Conservation (phyloP, 1,140 invertebrate genomes). For the Oryzaephilus surinamensis region DNA sequence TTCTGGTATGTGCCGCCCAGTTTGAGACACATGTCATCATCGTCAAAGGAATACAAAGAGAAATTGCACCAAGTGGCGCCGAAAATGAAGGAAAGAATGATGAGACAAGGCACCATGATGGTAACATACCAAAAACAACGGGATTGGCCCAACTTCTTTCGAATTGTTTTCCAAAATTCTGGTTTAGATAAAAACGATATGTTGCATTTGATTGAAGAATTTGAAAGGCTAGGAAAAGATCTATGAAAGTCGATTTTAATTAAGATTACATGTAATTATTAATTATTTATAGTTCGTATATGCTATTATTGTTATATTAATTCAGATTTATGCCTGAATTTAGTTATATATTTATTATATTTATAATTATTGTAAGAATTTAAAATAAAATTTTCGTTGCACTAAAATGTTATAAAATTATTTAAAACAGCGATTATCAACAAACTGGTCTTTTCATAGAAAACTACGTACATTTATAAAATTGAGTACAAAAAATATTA, state of each 20-base stretch:
- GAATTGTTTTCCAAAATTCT: slow-evolving; percentile 87
- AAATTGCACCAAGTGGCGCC: slow-evolving; percentile 77
- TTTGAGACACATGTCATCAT: slow-evolving; percentile 42
- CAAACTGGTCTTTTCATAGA: too few species aligned
- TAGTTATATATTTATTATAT: too few species aligned
- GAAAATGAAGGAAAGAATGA: slow-evolving; percentile 88
- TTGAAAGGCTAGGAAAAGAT: slow-evolving; percentile 68
- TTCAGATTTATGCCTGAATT: too few species aligned
- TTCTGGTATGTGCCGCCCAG: slow-evolving; percentile 90
- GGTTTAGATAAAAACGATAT: slow-evolving; percentile 68
- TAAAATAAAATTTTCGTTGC: too few species aligned
- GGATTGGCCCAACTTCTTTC: slow-evolving; percentile 80
- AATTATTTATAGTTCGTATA: too few species aligned
- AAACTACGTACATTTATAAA: too few species aligned
- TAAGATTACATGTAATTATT: too few species aligned
- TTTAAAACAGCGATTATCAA: too few species aligned
- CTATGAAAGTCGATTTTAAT: slow-evolving; percentile 44
- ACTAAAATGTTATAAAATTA: too few species aligned
- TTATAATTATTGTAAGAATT: too few species aligned
- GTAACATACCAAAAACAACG: slow-evolving; percentile 86
- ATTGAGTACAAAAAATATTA: too few species aligned
- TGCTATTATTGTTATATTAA: too few species aligned
- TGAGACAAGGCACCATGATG: slow-evolving; percentile 88
- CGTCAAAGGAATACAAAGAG: slow-evolving; percentile 51
- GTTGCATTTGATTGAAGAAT: slow-evolving; percentile 75